A percentile compares a stretch with the other conserved stretches of the same genome.
Evolutionary conservation across 2,113 vertebrate genomes (phyloP).

Genomic region (Leptodactylus fuscus): DNA sequence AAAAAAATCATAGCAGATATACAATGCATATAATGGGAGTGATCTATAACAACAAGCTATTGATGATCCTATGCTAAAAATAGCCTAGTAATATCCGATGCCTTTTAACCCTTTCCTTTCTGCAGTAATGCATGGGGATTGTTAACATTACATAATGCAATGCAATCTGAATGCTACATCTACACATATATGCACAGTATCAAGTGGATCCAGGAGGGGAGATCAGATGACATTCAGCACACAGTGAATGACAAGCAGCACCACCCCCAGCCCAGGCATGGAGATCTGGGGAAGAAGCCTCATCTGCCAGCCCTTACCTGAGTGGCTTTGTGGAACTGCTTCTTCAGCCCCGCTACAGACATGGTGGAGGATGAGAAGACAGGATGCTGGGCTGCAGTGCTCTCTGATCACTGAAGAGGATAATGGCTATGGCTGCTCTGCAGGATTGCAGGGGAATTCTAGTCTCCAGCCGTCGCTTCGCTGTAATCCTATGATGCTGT

Average conservation of each 20-base stretch:
- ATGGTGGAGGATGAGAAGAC: slow-evolving; percentile 63
- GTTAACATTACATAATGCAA: neutral
- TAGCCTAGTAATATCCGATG: slow-evolving; percentile 4
- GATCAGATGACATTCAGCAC: neutral
- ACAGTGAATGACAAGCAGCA: neutral
- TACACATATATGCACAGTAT: too few relatives aligned
- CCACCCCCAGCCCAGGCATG: neutral
- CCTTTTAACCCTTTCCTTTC: neutral
- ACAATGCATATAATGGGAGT: too few relatives aligned
- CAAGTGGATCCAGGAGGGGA: neutral
- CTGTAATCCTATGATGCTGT: slow-evolving; percentile 27
- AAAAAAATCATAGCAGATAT: too few relatives aligned
- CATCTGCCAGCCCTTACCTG: slow-evolving; percentile 72
- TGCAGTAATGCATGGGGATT: neutral
- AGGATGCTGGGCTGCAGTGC: neutral
- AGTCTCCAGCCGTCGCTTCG: slow-evolving; percentile 13
- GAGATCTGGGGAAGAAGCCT: neutral
- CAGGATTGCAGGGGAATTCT: slow-evolving; percentile 36
- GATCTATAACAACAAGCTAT: too few relatives aligned
- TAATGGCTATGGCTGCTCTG: too few relatives aligned
- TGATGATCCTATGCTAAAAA: slow-evolving; percentile 1
- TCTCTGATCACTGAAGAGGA: neutral
- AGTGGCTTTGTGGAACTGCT: slow-evolving; percentile 90
- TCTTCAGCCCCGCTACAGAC: slow-evolving; percentile 87
- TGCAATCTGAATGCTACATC: neutral